phyloP scores from a whole-genome alignment of 2,113 vertebrate genomes.

The Triplophysa tibetana region DNA sequence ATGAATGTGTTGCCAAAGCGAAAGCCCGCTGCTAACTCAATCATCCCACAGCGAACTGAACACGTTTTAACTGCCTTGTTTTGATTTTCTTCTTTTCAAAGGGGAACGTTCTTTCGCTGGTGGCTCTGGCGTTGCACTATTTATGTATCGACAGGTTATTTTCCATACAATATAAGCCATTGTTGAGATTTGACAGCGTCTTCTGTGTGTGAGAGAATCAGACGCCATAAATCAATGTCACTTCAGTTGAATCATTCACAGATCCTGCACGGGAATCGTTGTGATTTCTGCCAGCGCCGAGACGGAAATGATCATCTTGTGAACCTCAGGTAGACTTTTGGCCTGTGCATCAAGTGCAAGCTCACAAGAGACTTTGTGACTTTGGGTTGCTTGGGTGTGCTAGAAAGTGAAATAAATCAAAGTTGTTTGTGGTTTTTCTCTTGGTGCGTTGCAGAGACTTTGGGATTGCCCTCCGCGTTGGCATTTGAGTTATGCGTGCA shows the following conservation, averaged over 20 bases:
- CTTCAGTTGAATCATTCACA: background rate
- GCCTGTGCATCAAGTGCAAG: conserved; percentile 23
- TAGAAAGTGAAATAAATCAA: background rate
- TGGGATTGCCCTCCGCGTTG: conserved; percentile 45
- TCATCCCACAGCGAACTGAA: conserved; percentile 2
- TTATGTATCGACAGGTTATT: conserved; percentile 27
- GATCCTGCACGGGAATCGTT: background rate
- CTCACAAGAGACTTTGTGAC: background rate
- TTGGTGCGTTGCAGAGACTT: conserved; percentile 20
- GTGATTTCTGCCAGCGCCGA: background rate
- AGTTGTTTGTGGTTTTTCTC: background rate
- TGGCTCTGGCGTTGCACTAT: background rate
- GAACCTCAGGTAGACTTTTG: conserved; percentile 2
- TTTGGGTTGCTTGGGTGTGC: conserved; percentile 28
- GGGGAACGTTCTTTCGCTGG: background rate
- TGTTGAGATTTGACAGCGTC: conserved; percentile 9
- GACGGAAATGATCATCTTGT: conserved; percentile 29
- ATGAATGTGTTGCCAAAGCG: conserved; percentile 33
- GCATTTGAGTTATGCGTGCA: conserved; percentile 63
- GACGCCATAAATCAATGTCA: conserved; percentile 23
- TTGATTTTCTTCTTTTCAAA: background rate
- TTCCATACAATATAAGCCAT: conserved; percentile 26
- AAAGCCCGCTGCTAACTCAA: conserved; percentile 32
- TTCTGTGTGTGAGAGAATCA: background rate
- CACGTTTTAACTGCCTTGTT: conserved; percentile 20